Evolutionary conservation across 2,113 vertebrate genomes (phyloP).

Genomic region (Malurus alboscapulatus): DNA sequence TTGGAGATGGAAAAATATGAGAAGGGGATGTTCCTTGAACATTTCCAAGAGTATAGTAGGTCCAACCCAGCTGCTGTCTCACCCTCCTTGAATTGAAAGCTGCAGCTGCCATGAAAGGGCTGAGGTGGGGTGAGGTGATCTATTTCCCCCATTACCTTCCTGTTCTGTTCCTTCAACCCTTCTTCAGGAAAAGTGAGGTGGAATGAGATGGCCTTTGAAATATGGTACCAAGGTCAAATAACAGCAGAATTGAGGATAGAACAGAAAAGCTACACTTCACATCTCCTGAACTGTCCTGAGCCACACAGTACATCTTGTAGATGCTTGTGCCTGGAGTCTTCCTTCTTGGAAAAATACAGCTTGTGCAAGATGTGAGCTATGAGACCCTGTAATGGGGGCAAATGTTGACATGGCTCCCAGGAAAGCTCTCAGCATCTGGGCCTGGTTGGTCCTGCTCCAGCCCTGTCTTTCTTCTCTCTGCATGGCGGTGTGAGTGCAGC

Average conservation of each 20-base stretch:
- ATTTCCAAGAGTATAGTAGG: background rate
- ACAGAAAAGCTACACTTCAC: background rate
- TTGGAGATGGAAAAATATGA: background rate
- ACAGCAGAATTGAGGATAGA: background rate
- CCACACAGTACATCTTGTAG: background rate
- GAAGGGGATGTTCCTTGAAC: background rate
- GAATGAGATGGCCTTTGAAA: background rate
- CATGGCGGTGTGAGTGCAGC: background rate
- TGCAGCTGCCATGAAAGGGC: background rate
- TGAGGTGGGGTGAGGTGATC: background rate
- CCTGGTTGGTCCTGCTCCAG: background rate
- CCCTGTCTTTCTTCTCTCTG: background rate
- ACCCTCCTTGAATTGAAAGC: background rate
- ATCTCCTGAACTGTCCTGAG: background rate
- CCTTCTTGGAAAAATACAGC: background rate
- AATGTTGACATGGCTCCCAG: background rate
- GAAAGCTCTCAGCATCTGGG: background rate
- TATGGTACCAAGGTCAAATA: background rate
- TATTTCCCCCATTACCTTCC: background rate
- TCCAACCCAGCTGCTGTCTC: background rate
- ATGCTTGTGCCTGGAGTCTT: background rate
- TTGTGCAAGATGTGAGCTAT: background rate
- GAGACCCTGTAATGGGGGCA: fast-evolving
- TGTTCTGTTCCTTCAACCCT: background rate
- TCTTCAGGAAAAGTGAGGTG: background rate